Percentiles rank a stretch among this genome's conserved stretches.
These are phyloP conservation scores for Lethenteron reissneri DNA, from an alignment of 2,113 vertebrate species.

Conservation along the genomic window DNA sequence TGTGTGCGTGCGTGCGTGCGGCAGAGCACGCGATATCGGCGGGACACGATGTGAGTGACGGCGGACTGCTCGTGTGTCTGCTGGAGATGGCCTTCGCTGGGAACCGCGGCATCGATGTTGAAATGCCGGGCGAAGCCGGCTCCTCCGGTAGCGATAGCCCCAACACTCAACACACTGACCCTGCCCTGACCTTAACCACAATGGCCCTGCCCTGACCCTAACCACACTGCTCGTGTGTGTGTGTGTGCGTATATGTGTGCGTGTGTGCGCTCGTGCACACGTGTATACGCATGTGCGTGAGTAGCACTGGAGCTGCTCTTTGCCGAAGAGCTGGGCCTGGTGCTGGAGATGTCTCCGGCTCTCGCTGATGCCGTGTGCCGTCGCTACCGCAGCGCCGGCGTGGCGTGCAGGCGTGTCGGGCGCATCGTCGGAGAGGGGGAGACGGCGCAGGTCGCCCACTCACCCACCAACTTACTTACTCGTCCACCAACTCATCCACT, in stretches of 20 bases:
- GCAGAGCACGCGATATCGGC: slow-evolving; percentile 41
- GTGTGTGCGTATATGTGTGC: not conserved
- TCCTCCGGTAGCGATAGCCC: not conserved
- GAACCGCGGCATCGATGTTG: slow-evolving; percentile 44
- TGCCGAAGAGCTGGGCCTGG: slow-evolving; percentile 51
- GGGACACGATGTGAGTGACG: slow-evolving; percentile 70
- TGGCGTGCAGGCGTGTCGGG: slow-evolving; percentile 35
- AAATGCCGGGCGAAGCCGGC: slow-evolving; percentile 19
- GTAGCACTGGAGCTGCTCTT: slow-evolving; percentile 47
- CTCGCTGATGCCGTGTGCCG: slow-evolving; percentile 19
- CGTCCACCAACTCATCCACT: not conserved
- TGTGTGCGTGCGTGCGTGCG: not conserved
- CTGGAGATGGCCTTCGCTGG: slow-evolving; percentile 77
- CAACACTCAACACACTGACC: no score
- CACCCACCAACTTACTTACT: not conserved
- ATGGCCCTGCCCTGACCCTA: not conserved
- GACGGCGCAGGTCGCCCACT: not conserved
- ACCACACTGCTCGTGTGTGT: not conserved
- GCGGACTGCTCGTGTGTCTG: slow-evolving; percentile 49
- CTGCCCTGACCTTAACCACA: not conserved
- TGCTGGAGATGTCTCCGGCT: slow-evolving; percentile 37
- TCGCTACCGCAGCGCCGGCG: slow-evolving; percentile 27
- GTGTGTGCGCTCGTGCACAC: not conserved
- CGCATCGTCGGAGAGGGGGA: slow-evolving; percentile 26
- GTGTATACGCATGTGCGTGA: no score